A percentile compares a stretch with the other conserved stretches of the same genome.
phyloP scores from a whole-genome alignment of 2,888 invertebrate genomes.

The Pseudeuparius sepicola region DNA sequence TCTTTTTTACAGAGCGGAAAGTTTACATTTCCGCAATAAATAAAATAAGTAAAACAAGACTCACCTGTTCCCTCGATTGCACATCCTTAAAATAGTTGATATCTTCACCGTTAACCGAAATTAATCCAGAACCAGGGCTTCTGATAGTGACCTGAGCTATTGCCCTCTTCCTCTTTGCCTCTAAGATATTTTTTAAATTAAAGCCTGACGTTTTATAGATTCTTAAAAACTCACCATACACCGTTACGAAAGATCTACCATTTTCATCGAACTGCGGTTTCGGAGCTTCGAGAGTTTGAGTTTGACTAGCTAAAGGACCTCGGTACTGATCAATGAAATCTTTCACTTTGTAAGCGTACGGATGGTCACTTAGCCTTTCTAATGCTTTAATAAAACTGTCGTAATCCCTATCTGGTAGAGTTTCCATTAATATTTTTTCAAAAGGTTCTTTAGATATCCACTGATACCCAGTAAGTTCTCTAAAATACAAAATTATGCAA shows the following conservation, averaged over 20 bases:
- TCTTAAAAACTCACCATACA: constrained; percentile 44
- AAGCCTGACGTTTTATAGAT: background rate
- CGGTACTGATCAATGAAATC: constrained; percentile 67
- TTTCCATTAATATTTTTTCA: constrained; percentile 56
- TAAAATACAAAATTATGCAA: constrained; percentile 31
- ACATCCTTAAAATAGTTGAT: constrained; percentile 64
- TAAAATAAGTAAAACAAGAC: no score
- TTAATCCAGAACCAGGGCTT: constrained; percentile 73
- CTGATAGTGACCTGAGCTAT: constrained; percentile 70
- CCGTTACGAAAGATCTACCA: constrained; percentile 61
- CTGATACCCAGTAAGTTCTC: constrained; percentile 45
- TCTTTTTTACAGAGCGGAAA: no score
- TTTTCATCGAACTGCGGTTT: constrained; percentile 58
- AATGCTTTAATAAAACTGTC: constrained; percentile 60
- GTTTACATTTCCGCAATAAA: no score
- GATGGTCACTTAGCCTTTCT: constrained; percentile 59
- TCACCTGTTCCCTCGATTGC: constrained; percentile 69
- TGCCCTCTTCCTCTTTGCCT: constrained; percentile 62
- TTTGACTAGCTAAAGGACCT: constrained; percentile 49
- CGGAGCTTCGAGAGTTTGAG: constrained; percentile 51
- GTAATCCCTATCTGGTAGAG: constrained; percentile 58
- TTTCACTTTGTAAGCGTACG: constrained; percentile 58
- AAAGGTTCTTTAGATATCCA: constrained; percentile 61
- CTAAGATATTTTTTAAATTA: constrained; percentile 23
- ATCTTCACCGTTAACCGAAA: constrained; percentile 71